These are phyloP conservation scores for Heterochromis multidens DNA, from an alignment of 2,113 vertebrate genomes.

Conservation along the genomic window DNA sequence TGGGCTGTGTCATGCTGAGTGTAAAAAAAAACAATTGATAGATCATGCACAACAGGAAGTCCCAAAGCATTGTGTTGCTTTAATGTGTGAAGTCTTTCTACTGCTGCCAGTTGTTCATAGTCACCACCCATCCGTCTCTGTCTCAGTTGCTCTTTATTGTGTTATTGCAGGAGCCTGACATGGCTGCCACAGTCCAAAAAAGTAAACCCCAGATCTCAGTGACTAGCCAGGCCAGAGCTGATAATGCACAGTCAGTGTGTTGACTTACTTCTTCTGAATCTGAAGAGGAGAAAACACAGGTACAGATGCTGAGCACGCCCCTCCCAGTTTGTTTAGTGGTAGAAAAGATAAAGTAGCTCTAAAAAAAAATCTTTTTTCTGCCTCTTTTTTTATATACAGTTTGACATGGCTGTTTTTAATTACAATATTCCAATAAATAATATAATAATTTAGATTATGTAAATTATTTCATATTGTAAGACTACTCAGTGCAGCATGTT, in stretches of 20 bases:
- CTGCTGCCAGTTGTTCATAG: background rate
- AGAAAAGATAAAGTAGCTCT: too few relatives aligned
- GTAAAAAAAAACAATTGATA: background rate
- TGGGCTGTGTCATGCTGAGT: background rate
- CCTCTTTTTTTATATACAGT: background rate
- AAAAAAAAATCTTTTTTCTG: background rate
- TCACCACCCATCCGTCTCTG: background rate
- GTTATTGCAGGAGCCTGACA: background rate
- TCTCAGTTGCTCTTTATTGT: background rate
- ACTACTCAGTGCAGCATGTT: background rate
- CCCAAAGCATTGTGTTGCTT: accelerated
- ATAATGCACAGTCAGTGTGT: background rate
- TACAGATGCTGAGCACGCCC: background rate
- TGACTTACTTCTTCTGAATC: background rate
- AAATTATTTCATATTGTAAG: background rate
- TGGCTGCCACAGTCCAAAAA: background rate
- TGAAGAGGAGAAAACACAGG: background rate
- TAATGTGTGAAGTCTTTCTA: background rate
- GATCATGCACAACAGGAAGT: background rate
- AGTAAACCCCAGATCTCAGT: background rate
- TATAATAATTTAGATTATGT: background rate
- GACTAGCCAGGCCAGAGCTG: background rate
- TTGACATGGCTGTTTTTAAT: background rate
- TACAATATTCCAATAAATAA: background rate
- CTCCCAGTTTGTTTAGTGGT: background rate